Evolutionary conservation across 2,888 invertebrate genomes (phyloP).

Genomic region (Malacosoma neustria): DNA sequence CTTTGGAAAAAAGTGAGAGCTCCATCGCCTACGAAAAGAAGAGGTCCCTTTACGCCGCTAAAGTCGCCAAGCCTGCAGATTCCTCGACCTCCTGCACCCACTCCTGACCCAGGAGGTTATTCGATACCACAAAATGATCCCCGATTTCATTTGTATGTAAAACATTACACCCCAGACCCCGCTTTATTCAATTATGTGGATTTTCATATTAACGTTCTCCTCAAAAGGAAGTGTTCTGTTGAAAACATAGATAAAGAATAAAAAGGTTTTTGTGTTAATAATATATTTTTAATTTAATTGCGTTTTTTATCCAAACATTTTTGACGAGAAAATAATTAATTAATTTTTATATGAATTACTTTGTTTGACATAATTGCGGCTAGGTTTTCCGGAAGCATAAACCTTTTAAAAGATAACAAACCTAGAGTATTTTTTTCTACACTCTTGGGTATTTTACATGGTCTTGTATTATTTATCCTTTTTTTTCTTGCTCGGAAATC

Average conservation of each 20-base stretch:
- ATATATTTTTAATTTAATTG: no score
- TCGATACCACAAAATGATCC: conserved; percentile 36
- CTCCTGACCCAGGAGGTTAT: conserved; percentile 25
- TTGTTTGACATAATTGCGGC: background rate
- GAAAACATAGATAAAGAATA: conserved; percentile 33
- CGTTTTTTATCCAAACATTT: no score
- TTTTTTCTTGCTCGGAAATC: conserved; percentile 69
- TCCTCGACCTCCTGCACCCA: conserved; percentile 31
- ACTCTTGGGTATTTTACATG: conserved; percentile 25
- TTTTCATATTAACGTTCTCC: conserved; percentile 50
- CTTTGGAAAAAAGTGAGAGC: conserved; percentile 47
- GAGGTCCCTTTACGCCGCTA: conserved; percentile 45
- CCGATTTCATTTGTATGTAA: conserved; percentile 53
- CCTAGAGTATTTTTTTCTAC: conserved; percentile 32
- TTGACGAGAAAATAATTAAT: no score
- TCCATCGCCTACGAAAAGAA: conserved; percentile 22
- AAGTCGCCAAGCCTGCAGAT: conserved; percentile 14
- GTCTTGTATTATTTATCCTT: conserved; percentile 50
- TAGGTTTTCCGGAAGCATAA: conserved; percentile 2
- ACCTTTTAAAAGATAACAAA: conserved; percentile 24
- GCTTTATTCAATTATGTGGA: conserved; percentile 57
- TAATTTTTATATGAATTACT: no score
- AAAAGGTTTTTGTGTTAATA: no score
- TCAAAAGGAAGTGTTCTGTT: conserved; percentile 43
- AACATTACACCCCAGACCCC: conserved; percentile 55